These are phyloP conservation scores for Pachyuromys duprasi DNA, from an alignment of 2,797 vertebrate genomes.

Conservation along the genomic window DNA sequence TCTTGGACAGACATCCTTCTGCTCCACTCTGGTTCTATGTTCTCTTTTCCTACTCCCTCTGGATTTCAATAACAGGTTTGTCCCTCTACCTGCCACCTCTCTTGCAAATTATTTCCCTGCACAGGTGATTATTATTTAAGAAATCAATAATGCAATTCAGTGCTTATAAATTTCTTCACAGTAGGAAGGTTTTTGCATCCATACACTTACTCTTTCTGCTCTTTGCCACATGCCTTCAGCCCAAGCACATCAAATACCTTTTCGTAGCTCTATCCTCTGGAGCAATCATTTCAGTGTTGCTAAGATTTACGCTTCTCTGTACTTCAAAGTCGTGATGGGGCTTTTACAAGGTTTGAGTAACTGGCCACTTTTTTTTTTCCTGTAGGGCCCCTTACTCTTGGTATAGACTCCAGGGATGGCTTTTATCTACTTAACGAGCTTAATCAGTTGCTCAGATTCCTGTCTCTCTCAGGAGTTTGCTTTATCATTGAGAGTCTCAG, in stretches of 20 bases:
- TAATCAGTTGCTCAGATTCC: neutral
- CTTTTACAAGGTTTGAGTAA: neutral
- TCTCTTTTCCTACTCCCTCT: no score
- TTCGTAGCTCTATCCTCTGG: neutral
- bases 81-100: neutral
- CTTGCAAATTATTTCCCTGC: neutral
- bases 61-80: neutral
- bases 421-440: neutral
- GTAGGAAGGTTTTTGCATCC: neutral
- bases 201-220: neutral
- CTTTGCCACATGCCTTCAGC: neutral
- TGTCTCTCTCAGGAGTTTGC: neutral
- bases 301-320: neutral
- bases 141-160: neutral
- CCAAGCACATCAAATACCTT: neutral
- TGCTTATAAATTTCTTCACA: neutral
- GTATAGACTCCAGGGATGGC: neutral
- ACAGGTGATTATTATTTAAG: neutral
- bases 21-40: fast-evolving
- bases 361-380: neutral
- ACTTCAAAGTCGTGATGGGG: neutral
- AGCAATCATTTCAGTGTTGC: neutral
- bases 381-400: neutral
- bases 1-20: neutral
- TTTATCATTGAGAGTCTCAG: neutral